A percentile compares a stretch with the other conserved stretches of the same genome.
These are phyloP conservation scores for Silvanus unidentatus DNA, from an alignment of 2,888 invertebrate species.

Conservation along the genomic window DNA sequence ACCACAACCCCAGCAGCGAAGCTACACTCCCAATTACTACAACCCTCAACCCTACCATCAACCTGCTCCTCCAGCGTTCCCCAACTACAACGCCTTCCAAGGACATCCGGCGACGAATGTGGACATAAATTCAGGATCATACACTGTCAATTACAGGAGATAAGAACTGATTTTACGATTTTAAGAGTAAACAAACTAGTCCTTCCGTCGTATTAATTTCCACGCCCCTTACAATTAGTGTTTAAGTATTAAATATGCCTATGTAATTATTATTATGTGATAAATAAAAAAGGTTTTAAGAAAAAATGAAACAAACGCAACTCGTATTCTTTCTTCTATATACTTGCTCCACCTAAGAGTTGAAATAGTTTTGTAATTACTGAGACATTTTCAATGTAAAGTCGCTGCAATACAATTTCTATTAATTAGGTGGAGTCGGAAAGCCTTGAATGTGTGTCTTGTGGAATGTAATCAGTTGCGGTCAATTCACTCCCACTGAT, in stretches of 20 bases:
- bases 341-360: neutral
- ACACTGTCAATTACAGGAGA: slow-evolving; percentile 62
- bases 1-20: neutral
- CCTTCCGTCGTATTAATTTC: neutral
- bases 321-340: too few relatives aligned
- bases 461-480: slow-evolving; percentile 22
- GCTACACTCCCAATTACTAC: slow-evolving; percentile 10
- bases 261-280: too few relatives aligned
- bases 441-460: slow-evolving; percentile 33
- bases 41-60: slow-evolving; percentile 11
- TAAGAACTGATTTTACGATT: slow-evolving; percentile 15
- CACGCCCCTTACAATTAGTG: too few relatives aligned
- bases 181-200: neutral
- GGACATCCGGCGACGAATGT: slow-evolving; percentile 70
- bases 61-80: slow-evolving; percentile 26
- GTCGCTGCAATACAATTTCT: slow-evolving; percentile 11
- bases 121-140: slow-evolving; percentile 69
- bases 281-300: too few relatives aligned
- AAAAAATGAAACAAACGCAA: too few relatives aligned
- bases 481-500: slow-evolving; percentile 27
- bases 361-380: slow-evolving; percentile 21
- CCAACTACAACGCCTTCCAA: slow-evolving; percentile 31
- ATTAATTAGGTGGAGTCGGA: slow-evolving; percentile 36
- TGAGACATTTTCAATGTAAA: slow-evolving; percentile 21
- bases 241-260: too few relatives aligned